Percentiles rank a stretch among this genome's conserved stretches.
Evolutionary conservation across 2,888 invertebrate species (phyloP).

Genomic region (Dione vanillae): DNA sequence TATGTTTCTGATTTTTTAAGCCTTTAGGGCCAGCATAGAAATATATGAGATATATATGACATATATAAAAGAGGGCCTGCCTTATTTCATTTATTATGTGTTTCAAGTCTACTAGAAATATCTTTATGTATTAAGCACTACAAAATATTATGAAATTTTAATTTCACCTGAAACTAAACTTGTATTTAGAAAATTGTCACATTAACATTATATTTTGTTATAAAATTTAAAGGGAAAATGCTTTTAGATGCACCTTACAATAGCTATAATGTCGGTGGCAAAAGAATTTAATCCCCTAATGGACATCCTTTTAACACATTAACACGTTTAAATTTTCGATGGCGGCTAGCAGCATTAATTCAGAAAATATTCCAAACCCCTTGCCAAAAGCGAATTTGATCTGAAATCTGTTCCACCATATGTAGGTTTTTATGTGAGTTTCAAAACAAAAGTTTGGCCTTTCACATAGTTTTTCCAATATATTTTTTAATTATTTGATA

Average conservation of each 20-base stretch:
- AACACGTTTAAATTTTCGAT: constrained; percentile 67
- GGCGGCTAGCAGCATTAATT: constrained; percentile 41
- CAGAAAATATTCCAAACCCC: constrained; percentile 38
- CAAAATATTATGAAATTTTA: background rate
- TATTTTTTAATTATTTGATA: constrained; percentile 31
- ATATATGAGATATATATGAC: too few species aligned
- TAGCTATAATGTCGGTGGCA: constrained; percentile 57
- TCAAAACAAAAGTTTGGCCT: constrained; percentile 38
- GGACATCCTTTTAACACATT: constrained; percentile 72
- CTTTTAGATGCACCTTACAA: constrained; percentile 42
- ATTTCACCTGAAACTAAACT: background rate
- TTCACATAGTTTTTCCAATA: constrained; percentile 28
- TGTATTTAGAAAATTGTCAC: constrained; percentile 9
- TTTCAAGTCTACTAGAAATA: too few species aligned
- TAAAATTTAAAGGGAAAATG: constrained; percentile 35
- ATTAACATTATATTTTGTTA: constrained; percentile 2
- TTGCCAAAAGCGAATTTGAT: constrained; percentile 42
- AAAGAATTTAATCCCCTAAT: constrained; percentile 69
- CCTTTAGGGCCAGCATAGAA: too few species aligned
- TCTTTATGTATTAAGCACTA: too few species aligned
- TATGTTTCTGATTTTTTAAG: too few species aligned
- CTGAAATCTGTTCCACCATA: constrained; percentile 37
- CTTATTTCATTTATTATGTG: too few species aligned
- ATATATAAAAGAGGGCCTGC: too few species aligned
- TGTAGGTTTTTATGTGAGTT: constrained; percentile 39